Evolutionary conservation across 2,797 vertebrate species (phyloP).

Genomic region (Sebastes minor): DNA sequence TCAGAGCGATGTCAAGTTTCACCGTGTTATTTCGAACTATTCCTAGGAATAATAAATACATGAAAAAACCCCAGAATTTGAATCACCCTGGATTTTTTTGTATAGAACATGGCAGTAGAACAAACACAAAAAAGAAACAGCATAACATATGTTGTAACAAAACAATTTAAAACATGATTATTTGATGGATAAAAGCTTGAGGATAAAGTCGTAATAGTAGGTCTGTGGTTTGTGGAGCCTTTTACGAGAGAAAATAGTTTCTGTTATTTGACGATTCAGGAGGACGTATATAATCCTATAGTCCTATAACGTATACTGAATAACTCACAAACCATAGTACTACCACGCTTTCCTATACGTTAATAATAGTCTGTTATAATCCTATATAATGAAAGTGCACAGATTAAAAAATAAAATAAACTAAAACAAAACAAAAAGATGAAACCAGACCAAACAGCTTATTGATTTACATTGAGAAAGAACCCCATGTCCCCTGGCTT

Average conservation of each 20-base stretch:
- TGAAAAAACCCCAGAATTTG: slow-evolving; percentile 95
- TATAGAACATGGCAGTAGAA: slow-evolving; percentile 94
- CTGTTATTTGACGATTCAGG: slow-evolving; percentile 55
- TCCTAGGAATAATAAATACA: slow-evolving; percentile 99
- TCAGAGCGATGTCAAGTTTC: slow-evolving; percentile 97
- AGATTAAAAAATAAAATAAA: slow-evolving; percentile 74
- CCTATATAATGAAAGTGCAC: slow-evolving; percentile 96
- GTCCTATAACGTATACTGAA: slow-evolving; percentile 52
- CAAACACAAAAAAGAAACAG: slow-evolving; percentile 87
- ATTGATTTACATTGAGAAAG: slow-evolving; percentile 65
- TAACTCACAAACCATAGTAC: slow-evolving; percentile 84
- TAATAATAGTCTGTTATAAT: slow-evolving; percentile 85
- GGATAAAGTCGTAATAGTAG: slow-evolving; percentile 65
- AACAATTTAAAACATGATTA: slow-evolving; percentile 62
- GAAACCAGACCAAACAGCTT: slow-evolving; percentile 59
- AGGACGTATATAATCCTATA: slow-evolving; percentile 56
- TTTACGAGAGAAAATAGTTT: slow-evolving; percentile 59
- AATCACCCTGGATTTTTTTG: slow-evolving; percentile 96
- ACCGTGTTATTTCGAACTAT: slow-evolving; percentile 97
- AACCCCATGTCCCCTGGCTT: slow-evolving; percentile 55
- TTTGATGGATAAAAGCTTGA: slow-evolving; percentile 72
- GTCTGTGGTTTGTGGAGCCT: slow-evolving; percentile 66
- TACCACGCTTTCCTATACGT: slow-evolving; percentile 84
- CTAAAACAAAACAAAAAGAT: slow-evolving; percentile 46
- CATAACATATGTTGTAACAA: slow-evolving; percentile 83